Evolutionary conservation across 2,113 vertebrate genomes (phyloP).

Genomic region (Nymphicus hollandicus): DNA sequence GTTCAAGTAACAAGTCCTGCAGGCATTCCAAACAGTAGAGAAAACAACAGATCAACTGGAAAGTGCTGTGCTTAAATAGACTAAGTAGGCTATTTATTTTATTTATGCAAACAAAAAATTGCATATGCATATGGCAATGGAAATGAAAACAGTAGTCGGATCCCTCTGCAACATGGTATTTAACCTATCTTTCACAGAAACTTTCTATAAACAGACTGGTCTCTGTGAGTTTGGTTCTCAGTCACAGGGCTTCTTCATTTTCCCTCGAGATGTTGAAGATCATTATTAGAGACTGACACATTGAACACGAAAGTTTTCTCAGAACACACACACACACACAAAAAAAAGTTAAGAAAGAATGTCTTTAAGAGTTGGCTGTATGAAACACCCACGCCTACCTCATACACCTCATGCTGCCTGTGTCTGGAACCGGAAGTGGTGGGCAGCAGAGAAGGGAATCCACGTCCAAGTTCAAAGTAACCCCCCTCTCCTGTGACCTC

Average conservation of each 20-base stretch:
- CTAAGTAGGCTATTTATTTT: neutral
- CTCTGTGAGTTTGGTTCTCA: neutral
- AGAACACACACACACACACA: neutral
- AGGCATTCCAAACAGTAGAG: neutral
- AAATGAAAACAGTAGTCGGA: neutral
- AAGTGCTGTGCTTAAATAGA: neutral
- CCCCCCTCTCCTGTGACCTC: neutral
- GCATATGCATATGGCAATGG: neutral
- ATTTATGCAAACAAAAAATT: neutral
- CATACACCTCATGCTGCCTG: accelerated
- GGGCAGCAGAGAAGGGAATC: neutral
- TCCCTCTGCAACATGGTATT: neutral
- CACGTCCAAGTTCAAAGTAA: neutral
- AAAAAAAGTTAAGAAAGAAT: neutral
- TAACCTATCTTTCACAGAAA: neutral
- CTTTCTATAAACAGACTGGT: neutral
- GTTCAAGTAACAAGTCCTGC: neutral
- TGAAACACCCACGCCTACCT: neutral
- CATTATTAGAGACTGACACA: neutral
- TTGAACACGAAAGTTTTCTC: neutral
- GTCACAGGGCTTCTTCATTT: neutral
- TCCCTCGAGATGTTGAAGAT: neutral
- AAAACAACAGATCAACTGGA: neutral
- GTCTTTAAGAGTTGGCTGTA: neutral
- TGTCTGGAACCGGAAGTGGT: neutral